phyloP scores from a whole-genome alignment of 1,140 invertebrate species.

The Aphelenchoides besseyi region DNA sequence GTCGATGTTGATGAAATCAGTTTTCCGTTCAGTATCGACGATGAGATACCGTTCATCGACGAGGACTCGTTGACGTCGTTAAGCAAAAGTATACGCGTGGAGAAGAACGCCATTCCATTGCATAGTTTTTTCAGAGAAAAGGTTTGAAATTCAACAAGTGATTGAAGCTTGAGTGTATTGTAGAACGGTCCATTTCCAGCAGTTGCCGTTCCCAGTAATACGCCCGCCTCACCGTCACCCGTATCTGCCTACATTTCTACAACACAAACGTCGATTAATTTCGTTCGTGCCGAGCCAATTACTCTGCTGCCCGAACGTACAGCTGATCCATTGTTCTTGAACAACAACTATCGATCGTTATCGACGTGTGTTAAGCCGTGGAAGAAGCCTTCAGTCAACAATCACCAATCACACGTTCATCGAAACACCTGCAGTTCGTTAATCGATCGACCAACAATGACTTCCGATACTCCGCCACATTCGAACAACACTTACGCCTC shows the following conservation, averaged over 20 bases:
- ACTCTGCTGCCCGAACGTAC: background rate
- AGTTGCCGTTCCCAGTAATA: background rate
- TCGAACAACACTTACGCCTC: constrained; percentile 17
- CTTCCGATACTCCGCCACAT: constrained; percentile 11
- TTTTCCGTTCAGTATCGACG: constrained; percentile 34
- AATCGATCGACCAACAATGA: constrained; percentile 10
- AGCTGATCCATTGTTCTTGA: constrained; percentile 2
- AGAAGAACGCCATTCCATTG: constrained; percentile 11
- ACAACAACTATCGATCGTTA: background rate
- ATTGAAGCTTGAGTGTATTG: too few relatives aligned
- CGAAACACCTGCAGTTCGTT: constrained; percentile 55
- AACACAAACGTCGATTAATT: background rate
- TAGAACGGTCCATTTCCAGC: constrained; percentile 9
- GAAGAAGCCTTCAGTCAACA: constrained; percentile 2
- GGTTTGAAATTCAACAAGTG: background rate
- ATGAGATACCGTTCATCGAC: constrained; percentile 36
- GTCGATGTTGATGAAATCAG: constrained; percentile 17
- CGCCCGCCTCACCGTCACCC: background rate
- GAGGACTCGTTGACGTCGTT: constrained; percentile 24
- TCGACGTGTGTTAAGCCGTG: background rate
- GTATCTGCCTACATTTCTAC: background rate
- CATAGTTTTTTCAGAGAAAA: background rate
- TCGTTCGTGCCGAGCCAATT: background rate
- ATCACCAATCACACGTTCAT: constrained; percentile 44
- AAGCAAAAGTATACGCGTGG: constrained; percentile 8